phyloP scores from a whole-genome alignment of 2,888 invertebrate genomes.

The Ephialtes manifestator region DNA sequence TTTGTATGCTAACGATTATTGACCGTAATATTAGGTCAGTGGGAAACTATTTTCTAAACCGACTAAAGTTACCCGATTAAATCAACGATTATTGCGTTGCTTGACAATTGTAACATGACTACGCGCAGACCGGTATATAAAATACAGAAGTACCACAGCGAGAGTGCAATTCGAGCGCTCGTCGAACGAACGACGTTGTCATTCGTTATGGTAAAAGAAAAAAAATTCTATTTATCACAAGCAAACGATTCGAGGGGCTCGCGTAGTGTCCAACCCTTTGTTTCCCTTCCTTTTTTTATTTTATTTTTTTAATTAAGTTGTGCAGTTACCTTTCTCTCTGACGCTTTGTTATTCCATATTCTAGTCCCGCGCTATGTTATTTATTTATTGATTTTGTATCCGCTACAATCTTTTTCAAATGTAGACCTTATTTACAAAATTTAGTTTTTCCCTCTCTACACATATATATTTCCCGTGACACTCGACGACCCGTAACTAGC shows the following conservation, averaged over 20 bases:
- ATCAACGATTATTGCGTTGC: conserved; percentile 4
- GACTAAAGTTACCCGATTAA: conserved; percentile 33
- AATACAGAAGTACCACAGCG: conserved; percentile 24
- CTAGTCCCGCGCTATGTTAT: not conserved
- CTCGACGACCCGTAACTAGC: not conserved
- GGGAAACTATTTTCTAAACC: conserved; percentile 13
- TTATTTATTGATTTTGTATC: not conserved
- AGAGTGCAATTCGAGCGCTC: conserved; percentile 18
- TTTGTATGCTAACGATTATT: conserved; percentile 77
- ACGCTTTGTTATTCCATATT: conserved; percentile 10
- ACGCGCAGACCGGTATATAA: conserved; percentile 24
- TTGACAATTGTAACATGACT: conserved; percentile 29
- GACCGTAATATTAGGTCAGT: conserved; percentile 22
- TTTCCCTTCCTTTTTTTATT: conserved; percentile 2
- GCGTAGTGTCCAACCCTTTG: conserved; percentile 43
- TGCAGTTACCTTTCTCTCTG: conserved; percentile 55
- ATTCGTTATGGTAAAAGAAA: conserved; percentile 2
- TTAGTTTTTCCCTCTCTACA: conserved; percentile 16
- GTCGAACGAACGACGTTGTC: conserved; percentile 26
- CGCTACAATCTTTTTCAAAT: not conserved
- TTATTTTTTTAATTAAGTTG: conserved; percentile 23
- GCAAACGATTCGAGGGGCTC: conserved; percentile 62
- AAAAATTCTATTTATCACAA: conserved; percentile 12
- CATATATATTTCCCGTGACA: conserved; percentile 1
- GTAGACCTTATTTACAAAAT: conserved; percentile 14